Percentiles rank a stretch among this genome's conserved stretches.
Evolutionary conservation across 1,140 invertebrate genomes (phyloP).

Genomic region (Homarus americanus): DNA sequence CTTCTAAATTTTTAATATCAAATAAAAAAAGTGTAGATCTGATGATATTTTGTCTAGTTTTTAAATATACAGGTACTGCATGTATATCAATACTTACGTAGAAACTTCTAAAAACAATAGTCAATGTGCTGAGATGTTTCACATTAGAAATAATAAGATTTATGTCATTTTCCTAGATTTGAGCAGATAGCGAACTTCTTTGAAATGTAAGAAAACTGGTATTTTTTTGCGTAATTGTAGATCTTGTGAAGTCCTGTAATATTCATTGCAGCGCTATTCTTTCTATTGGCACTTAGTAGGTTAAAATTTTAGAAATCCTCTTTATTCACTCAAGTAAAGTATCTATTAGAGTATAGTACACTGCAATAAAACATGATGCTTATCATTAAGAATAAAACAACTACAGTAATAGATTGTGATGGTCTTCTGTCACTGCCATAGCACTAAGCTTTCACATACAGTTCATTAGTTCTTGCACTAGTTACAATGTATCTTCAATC

Average conservation of each 20-base stretch:
- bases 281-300: not conserved
- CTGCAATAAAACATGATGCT: not conserved
- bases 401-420: not conserved
- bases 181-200: slow-evolving; percentile 69
- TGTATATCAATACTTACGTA: not conserved
- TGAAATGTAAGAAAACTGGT: slow-evolving; percentile 60
- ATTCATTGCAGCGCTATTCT: not conserved
- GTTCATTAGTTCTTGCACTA: not conserved
- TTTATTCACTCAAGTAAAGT: not conserved
- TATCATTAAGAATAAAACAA: not conserved
- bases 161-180: slow-evolving; percentile 63
- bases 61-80: not conserved
- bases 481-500: not conserved
- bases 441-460: slow-evolving; percentile 1
- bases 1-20: not conserved
- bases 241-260: slow-evolving; percentile 21
- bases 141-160: slow-evolving; percentile 30
- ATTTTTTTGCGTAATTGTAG: slow-evolving; percentile 37
- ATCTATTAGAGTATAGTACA: not conserved
- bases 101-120: not conserved
- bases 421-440: not conserved
- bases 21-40: not conserved
- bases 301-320: not conserved
- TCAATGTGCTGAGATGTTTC: not conserved
- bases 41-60: not conserved